phyloP scores from a whole-genome alignment of 1,140 invertebrate genomes.

The Solenopsis fugax region DNA sequence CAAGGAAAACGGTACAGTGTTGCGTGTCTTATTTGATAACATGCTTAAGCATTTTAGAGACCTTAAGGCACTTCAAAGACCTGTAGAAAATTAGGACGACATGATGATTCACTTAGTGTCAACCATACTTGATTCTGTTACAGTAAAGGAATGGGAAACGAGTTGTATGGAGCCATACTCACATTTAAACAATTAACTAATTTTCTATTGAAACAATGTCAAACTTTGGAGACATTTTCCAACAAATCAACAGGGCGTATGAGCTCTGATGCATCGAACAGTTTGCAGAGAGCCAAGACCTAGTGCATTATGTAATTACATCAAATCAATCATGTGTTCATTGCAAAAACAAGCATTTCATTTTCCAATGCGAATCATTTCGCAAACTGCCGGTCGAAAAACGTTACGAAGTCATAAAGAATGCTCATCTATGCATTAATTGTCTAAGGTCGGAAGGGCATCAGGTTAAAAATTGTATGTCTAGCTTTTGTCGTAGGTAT shows the following conservation, averaged over 20 bases:
- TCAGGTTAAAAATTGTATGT: not conserved
- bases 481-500: not conserved
- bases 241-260: not conserved
- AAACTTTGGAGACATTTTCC: not conserved
- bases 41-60: no score
- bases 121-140: no score
- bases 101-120: no score
- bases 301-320: not conserved
- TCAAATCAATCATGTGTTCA: not conserved
- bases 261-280: not conserved
- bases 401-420: not conserved
- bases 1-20: no score
- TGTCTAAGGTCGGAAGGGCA: not conserved
- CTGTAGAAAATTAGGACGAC: no score
- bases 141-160: no score
- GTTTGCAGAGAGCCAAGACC: not conserved
- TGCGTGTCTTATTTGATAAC: no score
- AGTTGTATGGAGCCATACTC: no score
- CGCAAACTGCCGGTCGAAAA: not conserved
- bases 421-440: not conserved
- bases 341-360: not conserved
- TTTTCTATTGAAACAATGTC: no score
- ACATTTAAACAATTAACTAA: no score
- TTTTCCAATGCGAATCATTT: not conserved
- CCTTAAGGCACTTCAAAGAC: no score